phyloP scores from a whole-genome alignment of 2,888 invertebrate genomes.

The Nemapogon koenigi region DNA sequence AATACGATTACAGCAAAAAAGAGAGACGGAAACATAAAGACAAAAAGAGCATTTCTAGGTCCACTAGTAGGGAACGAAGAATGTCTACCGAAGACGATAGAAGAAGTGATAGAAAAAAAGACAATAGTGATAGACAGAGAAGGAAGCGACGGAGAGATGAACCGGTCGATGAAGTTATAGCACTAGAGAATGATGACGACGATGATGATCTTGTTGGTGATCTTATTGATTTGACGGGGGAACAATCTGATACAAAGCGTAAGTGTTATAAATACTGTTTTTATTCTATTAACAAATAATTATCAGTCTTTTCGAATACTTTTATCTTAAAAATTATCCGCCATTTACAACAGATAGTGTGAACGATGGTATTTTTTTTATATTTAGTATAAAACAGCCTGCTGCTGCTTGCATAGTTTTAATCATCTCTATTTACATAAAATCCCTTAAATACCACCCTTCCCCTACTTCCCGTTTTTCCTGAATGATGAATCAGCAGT shows the following conservation, averaged over 20 bases:
- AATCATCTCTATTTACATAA: too few relatives aligned
- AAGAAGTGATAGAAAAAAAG: conserved; percentile 23
- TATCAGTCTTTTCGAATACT: conserved; percentile 3
- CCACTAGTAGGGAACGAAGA: conserved; percentile 29
- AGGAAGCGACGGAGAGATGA: conserved; percentile 28
- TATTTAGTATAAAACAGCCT: too few relatives aligned
- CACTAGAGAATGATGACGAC: conserved; percentile 48
- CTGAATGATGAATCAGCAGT: too few relatives aligned
- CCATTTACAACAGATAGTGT: too few relatives aligned
- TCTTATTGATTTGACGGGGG: conserved; percentile 67
- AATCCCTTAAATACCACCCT: too few relatives aligned
- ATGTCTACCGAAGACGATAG: conserved; percentile 20
- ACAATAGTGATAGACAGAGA: conserved; percentile 23
- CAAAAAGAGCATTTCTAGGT: conserved; percentile 26
- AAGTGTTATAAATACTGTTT: conserved; percentile 15
- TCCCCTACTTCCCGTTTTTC: too few relatives aligned
- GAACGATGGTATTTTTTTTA: too few relatives aligned
- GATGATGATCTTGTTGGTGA: too few relatives aligned
- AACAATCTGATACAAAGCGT: conserved; percentile 56
- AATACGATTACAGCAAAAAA: conserved; percentile 16
- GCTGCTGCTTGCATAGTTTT: too few relatives aligned
- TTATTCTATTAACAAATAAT: too few relatives aligned
- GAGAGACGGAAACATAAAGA: conserved; percentile 20
- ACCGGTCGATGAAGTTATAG: conserved; percentile 43
- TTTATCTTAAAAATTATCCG: too few relatives aligned